These are phyloP conservation scores for Panthera leo DNA, from an alignment of 2,113 vertebrate genomes.

Conservation along the genomic window DNA sequence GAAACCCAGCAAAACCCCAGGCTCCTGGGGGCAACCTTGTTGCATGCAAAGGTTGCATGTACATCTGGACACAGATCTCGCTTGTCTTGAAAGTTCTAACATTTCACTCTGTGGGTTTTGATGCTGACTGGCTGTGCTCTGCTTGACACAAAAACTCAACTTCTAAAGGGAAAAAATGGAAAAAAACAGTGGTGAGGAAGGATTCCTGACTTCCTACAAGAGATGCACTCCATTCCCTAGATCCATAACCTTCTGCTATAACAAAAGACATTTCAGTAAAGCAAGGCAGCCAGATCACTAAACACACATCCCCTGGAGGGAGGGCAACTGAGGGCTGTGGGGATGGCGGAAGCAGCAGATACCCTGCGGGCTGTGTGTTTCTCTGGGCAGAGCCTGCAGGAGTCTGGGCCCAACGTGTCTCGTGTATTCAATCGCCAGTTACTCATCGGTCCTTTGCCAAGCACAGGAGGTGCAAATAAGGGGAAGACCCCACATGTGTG, in stretches of 20 bases:
- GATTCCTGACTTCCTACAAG: constrained; percentile 15
- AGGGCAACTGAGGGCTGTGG: background rate
- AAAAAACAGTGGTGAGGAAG: background rate
- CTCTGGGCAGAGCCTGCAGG: background rate
- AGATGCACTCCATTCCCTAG: background rate
- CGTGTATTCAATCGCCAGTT: background rate
- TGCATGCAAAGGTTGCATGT: background rate
- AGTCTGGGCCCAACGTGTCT: background rate
- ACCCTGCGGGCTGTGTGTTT: background rate
- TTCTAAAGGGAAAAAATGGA: background rate
- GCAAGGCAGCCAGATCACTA: background rate
- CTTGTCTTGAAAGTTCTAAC: background rate
- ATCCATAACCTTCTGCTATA: background rate
- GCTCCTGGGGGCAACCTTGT: background rate
- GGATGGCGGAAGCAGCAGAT: background rate
- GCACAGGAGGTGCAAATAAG: background rate
- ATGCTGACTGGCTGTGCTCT: background rate
- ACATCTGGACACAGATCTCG: background rate
- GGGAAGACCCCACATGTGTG: background rate
- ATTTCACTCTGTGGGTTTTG: background rate
- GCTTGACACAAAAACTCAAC: background rate
- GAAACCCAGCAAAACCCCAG: background rate
- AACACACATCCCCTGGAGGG: background rate
- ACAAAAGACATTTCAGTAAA: background rate
- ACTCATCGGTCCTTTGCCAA: background rate